A percentile compares a stretch with the other conserved stretches of the same genome.
These are phyloP conservation scores for Cheilosia urbana DNA, from an alignment of 2,888 invertebrate genomes.

Conservation along the genomic window DNA sequence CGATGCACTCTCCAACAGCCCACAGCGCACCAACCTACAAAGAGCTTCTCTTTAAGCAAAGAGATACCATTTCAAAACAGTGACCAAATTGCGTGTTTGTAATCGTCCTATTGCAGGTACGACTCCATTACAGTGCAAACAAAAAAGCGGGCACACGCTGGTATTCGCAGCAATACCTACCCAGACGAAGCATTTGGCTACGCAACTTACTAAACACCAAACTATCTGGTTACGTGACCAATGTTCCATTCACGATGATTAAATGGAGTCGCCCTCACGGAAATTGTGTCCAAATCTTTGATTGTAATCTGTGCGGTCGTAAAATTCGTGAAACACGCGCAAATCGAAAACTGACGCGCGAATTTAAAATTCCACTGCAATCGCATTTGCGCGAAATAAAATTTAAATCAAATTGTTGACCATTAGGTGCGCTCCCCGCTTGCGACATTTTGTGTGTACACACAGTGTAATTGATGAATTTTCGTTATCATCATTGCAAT, in stretches of 20 bases:
- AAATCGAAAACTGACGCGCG: background rate
- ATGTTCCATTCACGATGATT: conserved; percentile 37
- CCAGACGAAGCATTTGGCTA: conserved; percentile 14
- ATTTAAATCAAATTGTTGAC: conserved; percentile 35
- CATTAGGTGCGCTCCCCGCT: conserved; percentile 10
- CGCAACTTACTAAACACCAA: conserved; percentile 15
- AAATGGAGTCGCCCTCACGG: conserved; percentile 58
- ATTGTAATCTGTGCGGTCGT: background rate
- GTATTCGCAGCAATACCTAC: conserved; percentile 19
- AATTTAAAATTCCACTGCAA: conserved; percentile 46
- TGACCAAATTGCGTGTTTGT: background rate
- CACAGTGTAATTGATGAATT: background rate
- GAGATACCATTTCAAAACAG: background rate
- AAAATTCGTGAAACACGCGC: conserved; percentile 28
- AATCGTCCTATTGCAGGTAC: conserved; percentile 14
- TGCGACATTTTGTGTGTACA: conserved; percentile 41
- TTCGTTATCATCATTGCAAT: background rate
- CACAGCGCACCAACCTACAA: too few species aligned
- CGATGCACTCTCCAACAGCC: too few species aligned
- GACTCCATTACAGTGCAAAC: background rate
- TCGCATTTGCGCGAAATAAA: conserved; percentile 19
- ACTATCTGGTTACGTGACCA: conserved; percentile 60
- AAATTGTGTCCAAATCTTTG: conserved; percentile 61
- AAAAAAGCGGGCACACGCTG: conserved; percentile 49
- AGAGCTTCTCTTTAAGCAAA: background rate